Evolutionary conservation across 2,113 vertebrate species (phyloP).

Genomic region (Hypocryptadius cinnamomeus): DNA sequence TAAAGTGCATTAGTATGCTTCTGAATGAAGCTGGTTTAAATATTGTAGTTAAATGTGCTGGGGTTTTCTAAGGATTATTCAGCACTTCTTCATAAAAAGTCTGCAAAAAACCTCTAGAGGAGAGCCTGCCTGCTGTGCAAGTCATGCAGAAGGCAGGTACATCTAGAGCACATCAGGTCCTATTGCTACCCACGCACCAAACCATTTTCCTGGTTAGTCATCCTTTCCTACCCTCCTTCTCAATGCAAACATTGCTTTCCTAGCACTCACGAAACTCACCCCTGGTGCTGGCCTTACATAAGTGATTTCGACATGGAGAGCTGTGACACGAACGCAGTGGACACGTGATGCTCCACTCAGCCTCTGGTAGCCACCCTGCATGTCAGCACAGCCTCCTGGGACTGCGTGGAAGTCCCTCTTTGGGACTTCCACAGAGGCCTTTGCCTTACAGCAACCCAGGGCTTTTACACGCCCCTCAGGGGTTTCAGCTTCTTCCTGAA

Average conservation of each 20-base stretch:
- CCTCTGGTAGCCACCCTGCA: not conserved
- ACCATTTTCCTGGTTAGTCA: not conserved
- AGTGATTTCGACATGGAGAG: not conserved
- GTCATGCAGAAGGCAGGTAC: not conserved
- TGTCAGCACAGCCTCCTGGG: fast-evolving
- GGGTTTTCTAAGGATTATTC: not conserved
- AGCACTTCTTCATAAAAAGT: not conserved
- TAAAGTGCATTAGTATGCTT: not conserved
- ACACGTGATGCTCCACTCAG: not conserved
- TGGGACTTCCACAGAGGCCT: not conserved
- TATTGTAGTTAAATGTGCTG: not conserved
- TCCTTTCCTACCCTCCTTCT: not conserved
- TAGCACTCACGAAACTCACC: not conserved
- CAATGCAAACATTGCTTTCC: not conserved
- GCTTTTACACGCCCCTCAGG: not conserved
- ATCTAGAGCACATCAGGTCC: not conserved
- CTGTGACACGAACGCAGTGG: not conserved
- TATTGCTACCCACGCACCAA: not conserved
- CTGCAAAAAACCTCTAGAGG: not conserved
- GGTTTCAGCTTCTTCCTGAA: not conserved
- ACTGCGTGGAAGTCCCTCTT: no score
- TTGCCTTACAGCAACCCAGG: not conserved
- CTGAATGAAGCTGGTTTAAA: not conserved
- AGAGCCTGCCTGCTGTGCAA: not conserved
- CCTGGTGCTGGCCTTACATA: not conserved